phyloP scores from a whole-genome alignment of 2,797 vertebrate species.

The Sciurus vulgaris region DNA sequence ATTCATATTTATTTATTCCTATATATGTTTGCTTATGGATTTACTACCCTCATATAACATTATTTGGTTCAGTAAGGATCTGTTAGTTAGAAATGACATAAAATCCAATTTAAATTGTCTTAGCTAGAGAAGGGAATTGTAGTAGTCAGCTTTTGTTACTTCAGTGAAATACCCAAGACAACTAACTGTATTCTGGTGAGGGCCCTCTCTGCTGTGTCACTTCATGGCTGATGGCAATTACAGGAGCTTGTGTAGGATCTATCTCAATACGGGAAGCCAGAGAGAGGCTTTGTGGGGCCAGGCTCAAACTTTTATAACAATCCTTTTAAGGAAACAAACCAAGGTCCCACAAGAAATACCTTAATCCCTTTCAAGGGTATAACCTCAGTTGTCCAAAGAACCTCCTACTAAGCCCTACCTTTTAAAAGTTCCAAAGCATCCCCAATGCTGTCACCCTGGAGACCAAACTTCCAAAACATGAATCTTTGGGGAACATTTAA shows the following conservation, averaged over 20 bases:
- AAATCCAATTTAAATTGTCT: conserved; percentile 44
- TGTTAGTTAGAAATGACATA: conserved; percentile 1
- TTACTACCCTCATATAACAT: neutral
- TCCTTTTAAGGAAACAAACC: neutral
- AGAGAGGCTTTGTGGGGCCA: neutral
- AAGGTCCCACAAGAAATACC: neutral
- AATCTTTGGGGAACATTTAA: neutral
- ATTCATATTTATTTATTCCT: conserved; percentile 42
- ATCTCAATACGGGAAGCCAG: neutral
- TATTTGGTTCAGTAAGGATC: conserved; percentile 48
- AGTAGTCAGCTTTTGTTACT: neutral
- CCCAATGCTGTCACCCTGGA: neutral
- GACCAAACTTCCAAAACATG: neutral
- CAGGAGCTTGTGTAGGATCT: neutral
- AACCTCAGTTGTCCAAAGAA: neutral
- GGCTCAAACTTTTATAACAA: neutral
- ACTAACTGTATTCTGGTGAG: neutral
- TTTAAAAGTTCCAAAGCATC: neutral
- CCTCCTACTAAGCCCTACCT: neutral
- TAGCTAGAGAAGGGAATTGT: neutral
- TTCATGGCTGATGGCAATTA: neutral
- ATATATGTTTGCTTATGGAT: conserved; percentile 19
- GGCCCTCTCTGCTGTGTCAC: neutral
- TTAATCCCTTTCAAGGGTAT: neutral
- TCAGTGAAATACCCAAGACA: neutral